These are phyloP conservation scores for Cepaea hortensis DNA, from an alignment of 2,888 invertebrate genomes.

Conservation along the genomic window DNA sequence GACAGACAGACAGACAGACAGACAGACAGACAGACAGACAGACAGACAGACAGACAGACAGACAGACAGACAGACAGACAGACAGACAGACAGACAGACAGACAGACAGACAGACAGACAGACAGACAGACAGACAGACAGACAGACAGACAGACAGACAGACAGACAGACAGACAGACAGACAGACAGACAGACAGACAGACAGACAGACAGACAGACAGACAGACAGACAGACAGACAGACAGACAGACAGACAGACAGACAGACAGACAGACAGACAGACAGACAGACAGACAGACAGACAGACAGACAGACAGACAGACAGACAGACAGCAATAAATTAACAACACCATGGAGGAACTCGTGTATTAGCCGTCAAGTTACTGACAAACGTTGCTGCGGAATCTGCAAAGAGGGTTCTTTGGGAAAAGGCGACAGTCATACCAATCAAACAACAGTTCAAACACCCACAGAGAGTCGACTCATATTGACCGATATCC, in stretches of 20 bases:
- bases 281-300: conserved; percentile 26
- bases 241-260: conserved; percentile 8
- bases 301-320: conserved; percentile 26
- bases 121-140: neutral
- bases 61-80: too few relatives aligned
- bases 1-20: too few relatives aligned
- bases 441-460: too few relatives aligned
- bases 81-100: neutral
- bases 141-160: neutral
- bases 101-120: conserved; percentile 1
- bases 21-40: too few relatives aligned
- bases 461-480: too few relatives aligned
- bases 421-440: too few relatives aligned
- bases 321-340: too few relatives aligned
- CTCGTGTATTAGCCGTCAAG: too few relatives aligned
- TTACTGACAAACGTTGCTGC: too few relatives aligned
- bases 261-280: conserved; percentile 20
- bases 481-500: too few relatives aligned
- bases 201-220: neutral
- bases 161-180: neutral
- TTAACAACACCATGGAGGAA: too few relatives aligned
- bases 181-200: neutral
- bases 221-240: conserved; percentile 3
- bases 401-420: too few relatives aligned
- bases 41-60: neutral